phyloP scores from a whole-genome alignment of 1,140 invertebrate species.

The Tetraneura akinire region DNA sequence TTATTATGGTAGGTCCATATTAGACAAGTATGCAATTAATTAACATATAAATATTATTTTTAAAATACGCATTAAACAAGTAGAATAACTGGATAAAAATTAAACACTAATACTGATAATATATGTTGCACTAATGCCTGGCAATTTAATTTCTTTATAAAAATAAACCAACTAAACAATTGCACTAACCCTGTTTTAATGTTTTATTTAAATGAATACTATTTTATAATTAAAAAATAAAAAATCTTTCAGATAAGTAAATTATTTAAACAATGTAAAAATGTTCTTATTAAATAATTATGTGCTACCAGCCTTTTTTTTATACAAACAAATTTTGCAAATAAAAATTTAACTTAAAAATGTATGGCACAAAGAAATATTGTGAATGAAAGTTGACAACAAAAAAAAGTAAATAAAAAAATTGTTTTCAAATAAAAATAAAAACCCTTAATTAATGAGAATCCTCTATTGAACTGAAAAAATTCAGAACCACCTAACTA shows the following conservation, averaged over 20 bases:
- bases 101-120: neutral
- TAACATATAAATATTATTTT: neutral
- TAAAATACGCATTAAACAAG: neutral
- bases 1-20: neutral
- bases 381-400: neutral
- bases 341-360: conserved; percentile 4
- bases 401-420: neutral
- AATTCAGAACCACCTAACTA: neutral
- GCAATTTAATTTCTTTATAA: conserved; percentile 13
- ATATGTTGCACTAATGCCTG: conserved; percentile 13
- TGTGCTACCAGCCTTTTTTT: conserved; percentile 30
- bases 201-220: neutral
- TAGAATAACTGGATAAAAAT: conserved; percentile 14
- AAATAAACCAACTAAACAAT: conserved; percentile 12
- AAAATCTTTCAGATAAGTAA: neutral
- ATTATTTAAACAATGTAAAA: neutral
- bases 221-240: neutral
- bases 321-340: conserved; percentile 15
- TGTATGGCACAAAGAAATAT: conserved; percentile 33
- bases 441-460: conserved; percentile 32
- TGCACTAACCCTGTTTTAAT: conserved; percentile 34
- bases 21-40: neutral
- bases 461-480: neutral
- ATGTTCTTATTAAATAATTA: conserved; percentile 29
- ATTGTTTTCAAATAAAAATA: conserved; percentile 7